Evolutionary conservation across 2,888 invertebrate species (phyloP).

Genomic region (Mythimna albipuncta): DNA sequence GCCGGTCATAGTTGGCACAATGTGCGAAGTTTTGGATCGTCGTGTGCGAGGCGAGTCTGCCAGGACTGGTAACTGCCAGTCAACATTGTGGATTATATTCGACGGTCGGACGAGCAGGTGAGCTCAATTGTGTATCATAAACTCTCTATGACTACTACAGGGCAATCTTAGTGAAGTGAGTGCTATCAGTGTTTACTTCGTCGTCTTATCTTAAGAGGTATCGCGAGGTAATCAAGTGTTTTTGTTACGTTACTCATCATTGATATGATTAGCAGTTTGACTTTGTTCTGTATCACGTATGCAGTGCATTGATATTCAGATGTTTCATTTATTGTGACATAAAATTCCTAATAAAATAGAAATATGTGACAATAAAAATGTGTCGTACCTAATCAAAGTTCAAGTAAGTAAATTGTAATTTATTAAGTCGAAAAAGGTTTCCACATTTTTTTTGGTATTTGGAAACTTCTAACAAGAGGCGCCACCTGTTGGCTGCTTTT

Average conservation of each 20-base stretch:
- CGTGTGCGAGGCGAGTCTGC: slow-evolving; percentile 22
- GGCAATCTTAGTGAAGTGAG: slow-evolving; percentile 31
- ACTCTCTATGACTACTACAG: slow-evolving; percentile 9
- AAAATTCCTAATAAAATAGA: background rate
- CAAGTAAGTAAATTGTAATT: slow-evolving; percentile 23
- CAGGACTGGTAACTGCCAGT: slow-evolving; percentile 45
- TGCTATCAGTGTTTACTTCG: slow-evolving; percentile 28
- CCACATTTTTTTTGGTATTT: background rate
- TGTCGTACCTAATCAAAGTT: background rate
- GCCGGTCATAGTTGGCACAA: slow-evolving; percentile 45
- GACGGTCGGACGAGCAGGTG: slow-evolving; percentile 49
- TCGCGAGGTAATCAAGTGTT: slow-evolving; percentile 23
- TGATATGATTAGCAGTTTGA: slow-evolving; percentile 16
- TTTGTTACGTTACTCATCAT: slow-evolving; percentile 18
- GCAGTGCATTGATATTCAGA: slow-evolving; percentile 12
- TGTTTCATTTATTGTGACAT: background rate
- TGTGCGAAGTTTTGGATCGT: slow-evolving; percentile 39
- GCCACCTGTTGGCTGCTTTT: slow-evolving; percentile 34
- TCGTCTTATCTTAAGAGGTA: slow-evolving; percentile 29
- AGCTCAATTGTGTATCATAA: slow-evolving; percentile 33
- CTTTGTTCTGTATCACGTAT: slow-evolving; percentile 21
- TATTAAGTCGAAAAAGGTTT: background rate
- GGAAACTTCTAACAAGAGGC: background rate
- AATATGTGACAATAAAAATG: background rate
- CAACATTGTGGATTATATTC: slow-evolving; percentile 49